A percentile compares a stretch with the other conserved stretches of the same genome.
phyloP scores from a whole-genome alignment of 2,113 vertebrate genomes.

The Anarhynchus alexandrinus region DNA sequence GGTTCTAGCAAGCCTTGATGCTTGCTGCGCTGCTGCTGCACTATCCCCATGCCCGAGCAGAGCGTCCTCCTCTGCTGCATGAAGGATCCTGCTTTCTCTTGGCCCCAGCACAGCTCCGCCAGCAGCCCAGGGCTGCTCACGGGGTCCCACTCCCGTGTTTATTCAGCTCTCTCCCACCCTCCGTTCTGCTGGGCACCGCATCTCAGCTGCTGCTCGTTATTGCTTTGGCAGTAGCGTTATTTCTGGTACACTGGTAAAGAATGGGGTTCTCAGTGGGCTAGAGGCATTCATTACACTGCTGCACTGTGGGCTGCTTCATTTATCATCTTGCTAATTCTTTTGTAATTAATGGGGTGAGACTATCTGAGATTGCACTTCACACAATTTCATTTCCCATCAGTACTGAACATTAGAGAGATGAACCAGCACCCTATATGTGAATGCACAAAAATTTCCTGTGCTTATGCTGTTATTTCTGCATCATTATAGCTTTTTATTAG shows the following conservation, averaged over 20 bases:
- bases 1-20: background rate
- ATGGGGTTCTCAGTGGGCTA: background rate
- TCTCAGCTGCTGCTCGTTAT: background rate
- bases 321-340: background rate
- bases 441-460: background rate
- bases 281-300: background rate
- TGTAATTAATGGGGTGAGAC: background rate
- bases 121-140: fast-evolving
- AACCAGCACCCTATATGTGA: background rate
- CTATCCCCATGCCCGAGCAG: background rate
- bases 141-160: fast-evolving
- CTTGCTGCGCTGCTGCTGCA: background rate
- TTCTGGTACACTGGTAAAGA: background rate
- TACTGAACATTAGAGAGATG: background rate
- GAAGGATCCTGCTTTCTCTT: background rate
- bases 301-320: background rate
- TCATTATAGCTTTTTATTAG: background rate
- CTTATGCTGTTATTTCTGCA: background rate
- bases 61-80: background rate
- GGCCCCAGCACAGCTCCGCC: fast-evolving
- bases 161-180: background rate
- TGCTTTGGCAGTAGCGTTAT: background rate
- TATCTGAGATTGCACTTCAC: background rate
- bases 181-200: fast-evolving
- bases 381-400: background rate